These are phyloP conservation scores for Distichodus sexfasciatus DNA, from an alignment of 2,797 vertebrate species.

Conservation along the genomic window DNA sequence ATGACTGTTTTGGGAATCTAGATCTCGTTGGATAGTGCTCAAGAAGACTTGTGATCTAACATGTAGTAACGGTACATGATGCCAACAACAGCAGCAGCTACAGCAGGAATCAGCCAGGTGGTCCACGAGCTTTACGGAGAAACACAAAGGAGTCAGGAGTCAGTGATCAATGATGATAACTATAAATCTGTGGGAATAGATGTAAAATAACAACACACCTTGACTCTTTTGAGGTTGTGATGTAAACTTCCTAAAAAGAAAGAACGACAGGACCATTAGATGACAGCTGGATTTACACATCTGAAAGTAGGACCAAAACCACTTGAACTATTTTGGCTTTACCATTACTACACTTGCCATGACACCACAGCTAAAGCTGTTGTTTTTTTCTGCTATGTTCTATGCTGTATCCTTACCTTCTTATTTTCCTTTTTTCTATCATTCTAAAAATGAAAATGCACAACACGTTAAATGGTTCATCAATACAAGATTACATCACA, in stretches of 20 bases:
- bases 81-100: constrained; percentile 77
- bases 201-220: constrained; percentile 56
- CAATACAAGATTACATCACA: not conserved
- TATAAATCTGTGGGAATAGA: not conserved
- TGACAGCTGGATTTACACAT: not conserved
- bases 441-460: constrained; percentile 61
- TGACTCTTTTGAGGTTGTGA: constrained; percentile 53
- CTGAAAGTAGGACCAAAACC: too few species aligned
- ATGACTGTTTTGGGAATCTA: constrained; percentile 5
- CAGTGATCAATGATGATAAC: not conserved
- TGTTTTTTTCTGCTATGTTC: too few species aligned
- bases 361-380: too few species aligned
- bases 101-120: constrained; percentile 83
- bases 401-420: constrained; percentile 59
- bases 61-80: constrained; percentile 87
- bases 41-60: constrained; percentile 80
- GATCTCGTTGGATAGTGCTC: constrained; percentile 46
- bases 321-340: not conserved
- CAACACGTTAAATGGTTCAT: not conserved
- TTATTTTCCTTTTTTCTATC: constrained; percentile 62
- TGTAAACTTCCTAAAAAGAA: constrained; percentile 47
- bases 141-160: not conserved
- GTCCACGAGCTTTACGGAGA: constrained; percentile 76
- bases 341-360: too few species aligned
- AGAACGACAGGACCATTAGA: not conserved